Evolutionary conservation across 2,797 vertebrate species (phyloP).

Genomic region (Enteromius trimaculatus): DNA sequence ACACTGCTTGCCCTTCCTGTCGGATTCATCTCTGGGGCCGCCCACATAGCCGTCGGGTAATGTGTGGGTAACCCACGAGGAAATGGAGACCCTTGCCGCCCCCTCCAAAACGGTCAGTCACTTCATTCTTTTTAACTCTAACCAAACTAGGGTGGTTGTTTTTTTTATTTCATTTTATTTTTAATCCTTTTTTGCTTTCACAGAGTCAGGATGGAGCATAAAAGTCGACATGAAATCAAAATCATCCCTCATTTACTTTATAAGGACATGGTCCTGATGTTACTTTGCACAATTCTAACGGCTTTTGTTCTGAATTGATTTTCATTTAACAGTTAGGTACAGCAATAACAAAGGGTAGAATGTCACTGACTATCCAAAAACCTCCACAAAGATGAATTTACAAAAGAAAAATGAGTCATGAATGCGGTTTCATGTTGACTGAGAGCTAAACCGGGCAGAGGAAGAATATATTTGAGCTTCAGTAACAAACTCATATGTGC

Average conservation of each 20-base stretch:
- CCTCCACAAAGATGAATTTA: neutral
- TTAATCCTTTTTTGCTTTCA: neutral
- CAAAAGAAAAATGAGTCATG: neutral
- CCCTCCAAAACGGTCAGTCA: conserved; percentile 96
- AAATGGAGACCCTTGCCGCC: conserved; percentile 97
- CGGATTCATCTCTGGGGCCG: conserved; percentile 82
- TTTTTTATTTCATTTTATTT: too few species aligned
- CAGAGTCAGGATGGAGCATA: neutral
- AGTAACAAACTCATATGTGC: neutral
- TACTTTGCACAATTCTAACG: too few species aligned
- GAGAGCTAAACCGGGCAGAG: neutral
- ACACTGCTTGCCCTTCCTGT: conserved; percentile 90
- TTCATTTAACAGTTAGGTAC: neutral
- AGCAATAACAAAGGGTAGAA: neutral
- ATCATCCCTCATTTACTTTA: neutral
- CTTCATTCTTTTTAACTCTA: conserved; percentile 34
- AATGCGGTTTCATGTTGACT: conserved; percentile 5
- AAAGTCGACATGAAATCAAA: conserved; percentile 19
- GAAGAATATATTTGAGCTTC: neutral
- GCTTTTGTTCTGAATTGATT: neutral
- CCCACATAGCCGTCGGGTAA: conserved; percentile 94
- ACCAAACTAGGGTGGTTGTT: neutral
- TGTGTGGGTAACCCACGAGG: conserved; percentile 98
- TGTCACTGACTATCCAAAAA: neutral
- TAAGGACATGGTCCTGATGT: neutral